phyloP scores from a whole-genome alignment of 2,113 vertebrate species.

The Otis tarda region DNA sequence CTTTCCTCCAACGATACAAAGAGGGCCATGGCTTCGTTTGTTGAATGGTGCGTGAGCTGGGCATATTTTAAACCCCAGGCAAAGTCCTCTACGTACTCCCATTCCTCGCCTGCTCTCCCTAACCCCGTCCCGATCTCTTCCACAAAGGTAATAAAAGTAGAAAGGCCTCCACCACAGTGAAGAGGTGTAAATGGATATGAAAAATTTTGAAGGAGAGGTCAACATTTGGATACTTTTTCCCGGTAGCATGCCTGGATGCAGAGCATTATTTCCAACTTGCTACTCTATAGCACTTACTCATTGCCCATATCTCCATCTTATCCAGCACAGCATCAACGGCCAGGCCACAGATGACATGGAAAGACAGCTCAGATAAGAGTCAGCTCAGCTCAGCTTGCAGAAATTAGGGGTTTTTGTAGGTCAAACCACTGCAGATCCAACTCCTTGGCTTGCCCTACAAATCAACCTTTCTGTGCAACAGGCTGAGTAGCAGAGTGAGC shows the following conservation, averaged over 20 bases:
- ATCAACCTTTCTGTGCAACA: neutral
- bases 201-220: neutral
- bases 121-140: rapidly evolving
- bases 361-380: neutral
- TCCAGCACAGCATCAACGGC: neutral
- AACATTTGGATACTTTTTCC: neutral
- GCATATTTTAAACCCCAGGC: neutral
- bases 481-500: neutral
- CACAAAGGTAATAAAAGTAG: neutral
- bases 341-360: neutral
- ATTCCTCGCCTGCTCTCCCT: neutral
- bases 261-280: neutral
- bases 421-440: rapidly evolving
- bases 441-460: neutral
- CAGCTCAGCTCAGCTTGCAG: neutral
- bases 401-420: neutral
- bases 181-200: neutral
- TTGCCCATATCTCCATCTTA: neutral
- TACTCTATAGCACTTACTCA: neutral
- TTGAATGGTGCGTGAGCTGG: neutral
- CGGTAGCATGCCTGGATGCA: neutral
- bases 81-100: neutral
- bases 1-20: neutral
- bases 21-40: neutral
- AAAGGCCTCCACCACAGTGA: neutral